Base-by-base conservation (phyloP, 2,888 invertebrate genomes). In the Crioceris asparagi region DNA sequence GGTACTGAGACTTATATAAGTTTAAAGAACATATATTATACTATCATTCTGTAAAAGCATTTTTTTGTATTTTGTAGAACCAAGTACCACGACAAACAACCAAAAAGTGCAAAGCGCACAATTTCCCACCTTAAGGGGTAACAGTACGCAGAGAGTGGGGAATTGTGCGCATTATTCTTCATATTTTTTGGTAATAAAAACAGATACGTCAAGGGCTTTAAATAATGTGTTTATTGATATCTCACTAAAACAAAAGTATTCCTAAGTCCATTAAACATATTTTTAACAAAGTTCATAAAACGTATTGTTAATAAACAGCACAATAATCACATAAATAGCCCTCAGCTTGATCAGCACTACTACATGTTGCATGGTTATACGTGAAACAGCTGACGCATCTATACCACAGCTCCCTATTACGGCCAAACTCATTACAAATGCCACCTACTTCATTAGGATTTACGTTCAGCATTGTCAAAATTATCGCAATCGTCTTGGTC, bases 251-350 rank as follows among this genome's bases (percentile, higher is more conserved):
- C n/a, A n/a, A n/a, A n/a, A n/a, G n/a, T n/a, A n/a, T n/a, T n/a
- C n/a, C n/a, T n/a, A n/a, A n/a, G n/a, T n/a, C n/a, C n/a, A n/a
- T n/a, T n/a, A n/a, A n/a, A n/a, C n/a, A n/a, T n/a, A n/a, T n/a
- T n/a, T n/a, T n/a, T n/a, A n/a, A n/a, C n/a, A n/a, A n/a, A n/a
- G n/a, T n/a, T n/a, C n/a, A n/a, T n/a, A n/a, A n/a, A n/a, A n/a
- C n/a, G 29, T 33, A 33, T 29, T 29, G n/a, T 29, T 38, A 26
- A 16, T 29, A 32, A 29, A 32, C 43, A 39, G 40, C 8, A 15
- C 32, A 21, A 21, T 6, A 32, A 19, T 32, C 12, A 32, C 32
- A 34, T 23, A 34, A 17, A 26, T 34, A 34, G 10, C 25, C 34
- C n/a, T 23, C 34, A 34, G 27, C 35, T 29, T 29, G 29, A 27